Evolutionary conservation across 1,140 invertebrate genomes (phyloP).

Genomic region (Conus betulinus): DNA sequence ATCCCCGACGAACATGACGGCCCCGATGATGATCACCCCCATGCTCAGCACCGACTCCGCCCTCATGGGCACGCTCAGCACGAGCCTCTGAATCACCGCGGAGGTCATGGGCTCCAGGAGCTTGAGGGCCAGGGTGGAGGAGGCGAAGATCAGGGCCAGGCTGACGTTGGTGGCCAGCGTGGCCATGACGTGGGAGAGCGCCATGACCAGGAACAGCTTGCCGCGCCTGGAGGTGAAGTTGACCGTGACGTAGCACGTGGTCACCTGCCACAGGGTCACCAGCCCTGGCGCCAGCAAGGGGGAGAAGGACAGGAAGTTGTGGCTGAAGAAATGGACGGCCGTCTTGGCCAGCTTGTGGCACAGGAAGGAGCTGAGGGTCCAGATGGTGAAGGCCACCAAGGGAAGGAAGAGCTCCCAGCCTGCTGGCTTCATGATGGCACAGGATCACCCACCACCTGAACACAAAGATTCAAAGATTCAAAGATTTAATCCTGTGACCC

Average conservation of each 20-base stretch:
- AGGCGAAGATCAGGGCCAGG: slow-evolving; percentile 40
- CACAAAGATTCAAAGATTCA: no score
- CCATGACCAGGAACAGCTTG: background rate
- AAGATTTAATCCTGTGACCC: background rate
- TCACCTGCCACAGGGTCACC: slow-evolving; percentile 23
- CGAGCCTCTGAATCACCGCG: slow-evolving; percentile 35
- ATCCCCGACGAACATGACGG: slow-evolving; percentile 32
- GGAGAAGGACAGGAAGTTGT: background rate
- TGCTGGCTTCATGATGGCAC: background rate
- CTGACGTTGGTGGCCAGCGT: slow-evolving; percentile 47
- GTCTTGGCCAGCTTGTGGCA: slow-evolving; percentile 31
- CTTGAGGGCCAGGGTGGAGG: slow-evolving; percentile 49
- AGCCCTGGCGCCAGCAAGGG: background rate
- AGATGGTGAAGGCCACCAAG: slow-evolving; percentile 10
- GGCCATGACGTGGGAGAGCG: slow-evolving; percentile 29
- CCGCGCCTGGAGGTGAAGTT: background rate
- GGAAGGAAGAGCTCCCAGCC: background rate
- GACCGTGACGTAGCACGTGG: slow-evolving; percentile 17
- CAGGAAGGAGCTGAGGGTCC: slow-evolving; percentile 36
- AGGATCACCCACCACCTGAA: background rate
- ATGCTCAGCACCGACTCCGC: slow-evolving; percentile 24
- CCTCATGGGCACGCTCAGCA: background rate
- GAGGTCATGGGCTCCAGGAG: slow-evolving; percentile 44
- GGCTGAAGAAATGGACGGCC: background rate
- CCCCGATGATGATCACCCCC: slow-evolving; percentile 40